phyloP scores from a whole-genome alignment of 92 coral and sea anemone genomes.

The Heteractis magnifica region DNA sequence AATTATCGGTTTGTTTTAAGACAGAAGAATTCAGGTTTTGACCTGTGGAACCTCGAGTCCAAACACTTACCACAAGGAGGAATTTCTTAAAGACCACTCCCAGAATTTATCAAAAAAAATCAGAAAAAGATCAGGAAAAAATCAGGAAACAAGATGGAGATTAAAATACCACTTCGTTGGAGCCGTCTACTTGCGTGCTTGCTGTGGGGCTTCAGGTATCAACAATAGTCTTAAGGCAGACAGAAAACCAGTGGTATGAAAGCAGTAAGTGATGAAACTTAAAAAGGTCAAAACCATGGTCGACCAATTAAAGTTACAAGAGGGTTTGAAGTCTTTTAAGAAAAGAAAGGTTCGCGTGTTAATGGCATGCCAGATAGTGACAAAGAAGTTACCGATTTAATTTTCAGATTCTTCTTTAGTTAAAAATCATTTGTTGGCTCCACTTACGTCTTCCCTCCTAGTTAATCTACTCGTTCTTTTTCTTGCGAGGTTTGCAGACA shows the following conservation, averaged over 20 bases:
- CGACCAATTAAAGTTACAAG: slow-evolving; percentile 11
- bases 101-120: slow-evolving; percentile 9
- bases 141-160: neutral
- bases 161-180: neutral
- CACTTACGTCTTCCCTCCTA: neutral
- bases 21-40: slow-evolving; percentile 10
- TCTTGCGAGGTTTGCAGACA: neutral
- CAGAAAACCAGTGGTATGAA: neutral
- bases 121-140: no score
- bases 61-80: slow-evolving; percentile 17
- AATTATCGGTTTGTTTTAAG: slow-evolving; percentile 7
- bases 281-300: neutral
- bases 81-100: slow-evolving; percentile 19
- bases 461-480: neutral
- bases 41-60: slow-evolving; percentile 1
- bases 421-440: neutral
- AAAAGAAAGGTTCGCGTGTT: neutral
- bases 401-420: neutral
- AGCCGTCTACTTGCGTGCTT: neutral
- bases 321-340: neutral
- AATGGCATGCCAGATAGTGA: neutral
- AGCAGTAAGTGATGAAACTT: neutral
- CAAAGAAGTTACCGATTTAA: neutral
- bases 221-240: neutral
- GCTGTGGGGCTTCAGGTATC: neutral